Conservation (phyloP, 2,797 vertebrate genomes). For the Schizopygopsis malacanthus region DNA sequence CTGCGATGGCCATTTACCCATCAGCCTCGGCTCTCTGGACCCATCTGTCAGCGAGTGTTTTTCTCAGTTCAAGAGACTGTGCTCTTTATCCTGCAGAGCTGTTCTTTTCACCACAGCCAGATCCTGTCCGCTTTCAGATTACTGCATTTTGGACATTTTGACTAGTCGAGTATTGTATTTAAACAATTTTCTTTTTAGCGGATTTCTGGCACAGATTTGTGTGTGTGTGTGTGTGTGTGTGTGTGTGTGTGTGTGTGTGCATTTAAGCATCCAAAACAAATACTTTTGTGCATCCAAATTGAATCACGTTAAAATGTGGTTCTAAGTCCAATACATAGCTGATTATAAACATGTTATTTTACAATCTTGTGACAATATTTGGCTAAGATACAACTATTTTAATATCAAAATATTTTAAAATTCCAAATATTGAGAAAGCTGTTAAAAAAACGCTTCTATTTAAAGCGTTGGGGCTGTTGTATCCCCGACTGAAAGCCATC, state of each 20-base stretch:
- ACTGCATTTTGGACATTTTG: constrained; percentile 1
- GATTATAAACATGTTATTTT: background rate
- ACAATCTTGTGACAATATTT: background rate
- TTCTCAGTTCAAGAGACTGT: constrained; percentile 22
- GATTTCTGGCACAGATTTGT: background rate
- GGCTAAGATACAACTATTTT: no score
- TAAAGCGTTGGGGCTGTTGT: background rate
- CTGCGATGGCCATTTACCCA: constrained; percentile 54
- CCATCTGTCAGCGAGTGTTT: constrained; percentile 14
- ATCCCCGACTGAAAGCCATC: background rate
- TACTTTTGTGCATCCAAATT: background rate
- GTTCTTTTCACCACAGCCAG: constrained; percentile 7
- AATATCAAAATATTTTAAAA: no score
- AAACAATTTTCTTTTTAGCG: background rate
- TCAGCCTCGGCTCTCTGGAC: constrained; percentile 33
- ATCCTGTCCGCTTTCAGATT: background rate
- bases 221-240: background rate
- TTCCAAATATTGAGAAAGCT: no score
- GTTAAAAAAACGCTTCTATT: no score
- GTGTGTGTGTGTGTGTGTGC: background rate
- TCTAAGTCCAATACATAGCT: background rate
- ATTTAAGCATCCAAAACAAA: background rate
- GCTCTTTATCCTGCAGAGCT: constrained; percentile 8
- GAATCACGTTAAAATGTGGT: background rate
- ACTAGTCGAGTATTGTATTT: background rate